Percentiles rank a stretch among this genome's conserved stretches.
Evolutionary conservation across 2,113 vertebrate genomes (phyloP).

Genomic region (Vombatus ursinus): DNA sequence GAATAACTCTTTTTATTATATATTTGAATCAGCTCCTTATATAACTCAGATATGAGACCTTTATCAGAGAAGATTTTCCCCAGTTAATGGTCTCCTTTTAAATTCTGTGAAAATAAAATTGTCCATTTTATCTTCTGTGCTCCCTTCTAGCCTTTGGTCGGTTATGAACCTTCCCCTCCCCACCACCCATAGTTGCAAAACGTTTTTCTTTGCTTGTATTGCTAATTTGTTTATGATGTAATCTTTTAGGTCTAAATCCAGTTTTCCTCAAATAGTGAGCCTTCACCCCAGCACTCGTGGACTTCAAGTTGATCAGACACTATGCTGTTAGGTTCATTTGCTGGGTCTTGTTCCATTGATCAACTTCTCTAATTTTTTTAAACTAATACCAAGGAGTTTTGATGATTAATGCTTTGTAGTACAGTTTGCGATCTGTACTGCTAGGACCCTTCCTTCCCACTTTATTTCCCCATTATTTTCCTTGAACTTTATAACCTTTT

Average conservation of each 20-base stretch:
- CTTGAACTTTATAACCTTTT: not conserved
- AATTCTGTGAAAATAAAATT: too few species aligned
- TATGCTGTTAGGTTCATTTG: not conserved
- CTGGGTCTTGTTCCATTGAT: not conserved
- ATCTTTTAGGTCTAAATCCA: not conserved
- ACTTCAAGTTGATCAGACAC: not conserved
- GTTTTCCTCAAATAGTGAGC: not conserved
- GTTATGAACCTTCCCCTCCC: not conserved
- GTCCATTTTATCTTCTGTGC: too few species aligned
- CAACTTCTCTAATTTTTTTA: not conserved
- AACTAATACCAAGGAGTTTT: not conserved
- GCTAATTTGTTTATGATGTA: not conserved
- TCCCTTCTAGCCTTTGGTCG: too few species aligned
- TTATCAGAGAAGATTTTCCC: too few species aligned
- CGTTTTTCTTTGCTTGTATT: not conserved
- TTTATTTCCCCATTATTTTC: not conserved
- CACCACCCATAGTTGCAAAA: not conserved
- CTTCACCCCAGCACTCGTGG: not conserved
- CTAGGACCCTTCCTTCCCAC: not conserved
- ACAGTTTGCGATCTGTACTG: not conserved
- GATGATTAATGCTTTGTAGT: not conserved
- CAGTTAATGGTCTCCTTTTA: not conserved
- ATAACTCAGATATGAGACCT: too few species aligned
- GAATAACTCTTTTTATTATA: not conserved
- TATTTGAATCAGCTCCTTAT: too few species aligned